Evolutionary conservation across 2,797 vertebrate genomes (phyloP).

Genomic region (Tangara arthus): DNA sequence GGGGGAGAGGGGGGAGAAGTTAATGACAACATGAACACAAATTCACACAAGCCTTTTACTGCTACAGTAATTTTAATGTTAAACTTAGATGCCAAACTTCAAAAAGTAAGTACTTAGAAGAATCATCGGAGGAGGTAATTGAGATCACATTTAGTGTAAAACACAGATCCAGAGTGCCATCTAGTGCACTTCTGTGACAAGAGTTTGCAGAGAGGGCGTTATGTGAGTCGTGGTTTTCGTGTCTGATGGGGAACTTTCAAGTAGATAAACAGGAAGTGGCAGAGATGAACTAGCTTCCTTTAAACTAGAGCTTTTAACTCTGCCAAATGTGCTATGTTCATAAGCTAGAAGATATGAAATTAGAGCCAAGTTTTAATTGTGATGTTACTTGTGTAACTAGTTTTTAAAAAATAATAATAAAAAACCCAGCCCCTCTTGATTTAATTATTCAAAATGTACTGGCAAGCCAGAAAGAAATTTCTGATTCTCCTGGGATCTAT

Average conservation of each 20-base stretch:
- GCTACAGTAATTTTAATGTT: not conserved
- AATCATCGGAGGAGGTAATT: not conserved
- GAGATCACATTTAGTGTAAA: not conserved
- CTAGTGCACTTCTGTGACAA: not conserved
- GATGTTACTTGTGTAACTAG: not conserved
- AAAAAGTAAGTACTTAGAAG: not conserved
- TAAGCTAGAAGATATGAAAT: not conserved
- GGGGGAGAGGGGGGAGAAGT: no score
- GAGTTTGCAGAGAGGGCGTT: not conserved
- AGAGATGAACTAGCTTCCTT: not conserved
- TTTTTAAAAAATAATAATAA: not conserved
- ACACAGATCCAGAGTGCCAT: constrained; percentile 19
- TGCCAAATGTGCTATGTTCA: not conserved
- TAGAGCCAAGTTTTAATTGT: not conserved
- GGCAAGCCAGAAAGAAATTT: not conserved
- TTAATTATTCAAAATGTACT: not conserved
- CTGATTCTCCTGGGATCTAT: not conserved
- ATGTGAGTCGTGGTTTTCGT: accelerated
- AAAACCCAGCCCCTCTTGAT: not conserved
- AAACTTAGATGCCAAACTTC: not conserved
- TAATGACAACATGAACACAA: not conserved
- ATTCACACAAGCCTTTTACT: not conserved
- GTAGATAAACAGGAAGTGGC: not conserved
- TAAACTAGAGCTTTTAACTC: not conserved
- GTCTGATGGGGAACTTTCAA: not conserved